Conservation (phyloP, 2,113 vertebrate species). For the Alethe castanea region DNA sequence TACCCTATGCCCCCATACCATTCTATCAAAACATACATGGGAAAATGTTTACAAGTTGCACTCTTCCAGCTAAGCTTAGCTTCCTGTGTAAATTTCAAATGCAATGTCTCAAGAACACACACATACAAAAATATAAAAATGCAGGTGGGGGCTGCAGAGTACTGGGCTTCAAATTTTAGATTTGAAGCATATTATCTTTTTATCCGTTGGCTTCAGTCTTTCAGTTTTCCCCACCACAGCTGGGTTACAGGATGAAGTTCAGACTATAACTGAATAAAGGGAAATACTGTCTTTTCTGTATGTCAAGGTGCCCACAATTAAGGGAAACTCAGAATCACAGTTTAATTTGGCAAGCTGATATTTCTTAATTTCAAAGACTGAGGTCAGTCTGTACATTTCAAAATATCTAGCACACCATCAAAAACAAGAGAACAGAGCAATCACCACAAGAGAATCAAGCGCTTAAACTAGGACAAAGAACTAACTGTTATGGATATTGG, state of each 20-base stretch:
- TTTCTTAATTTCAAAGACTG: slow-evolving; percentile 34
- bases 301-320: neutral
- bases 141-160: neutral
- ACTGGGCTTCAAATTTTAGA: neutral
- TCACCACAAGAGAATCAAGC: neutral
- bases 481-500: slow-evolving; percentile 12
- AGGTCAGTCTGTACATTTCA: slow-evolving; percentile 13
- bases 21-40: neutral
- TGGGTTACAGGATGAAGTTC: neutral
- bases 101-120: neutral
- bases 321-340: neutral
- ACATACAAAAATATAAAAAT: neutral
- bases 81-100: slow-evolving; percentile 38
- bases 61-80: neutral
- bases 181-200: neutral
- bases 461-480: slow-evolving; percentile 61
- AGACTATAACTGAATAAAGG: neutral
- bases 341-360: slow-evolving; percentile 7
- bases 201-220: neutral
- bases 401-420: slow-evolving; percentile 2
- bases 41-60: neutral
- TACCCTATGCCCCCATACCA: neutral
- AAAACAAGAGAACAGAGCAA: slow-evolving; percentile 18
- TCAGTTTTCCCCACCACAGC: neutral
- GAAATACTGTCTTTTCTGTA: neutral